Percentiles rank a stretch among this genome's conserved stretches.
Conservation (phyloP, 2,888 invertebrate genomes). For the Himalopsyche japonica region DNA sequence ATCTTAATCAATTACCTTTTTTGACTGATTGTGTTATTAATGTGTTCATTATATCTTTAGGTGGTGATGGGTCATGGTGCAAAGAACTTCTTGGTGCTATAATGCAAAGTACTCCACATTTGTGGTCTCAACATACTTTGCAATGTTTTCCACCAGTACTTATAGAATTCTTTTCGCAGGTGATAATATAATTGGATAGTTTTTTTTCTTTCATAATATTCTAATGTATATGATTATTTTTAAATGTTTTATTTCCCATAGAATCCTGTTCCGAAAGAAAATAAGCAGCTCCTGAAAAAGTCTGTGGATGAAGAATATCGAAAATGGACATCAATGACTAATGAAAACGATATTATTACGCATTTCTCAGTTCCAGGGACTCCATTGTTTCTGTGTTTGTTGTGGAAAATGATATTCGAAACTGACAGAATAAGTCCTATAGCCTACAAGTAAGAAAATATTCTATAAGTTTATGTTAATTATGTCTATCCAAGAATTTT, state of each 20-base stretch:
- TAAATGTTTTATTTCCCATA: conserved; percentile 45
- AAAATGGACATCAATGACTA: conserved; percentile 96
- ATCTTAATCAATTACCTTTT: neutral
- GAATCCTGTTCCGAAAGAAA: conserved; percentile 83
- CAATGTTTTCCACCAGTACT: conserved; percentile 89
- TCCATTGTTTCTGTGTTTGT: conserved; percentile 86
- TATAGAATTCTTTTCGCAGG: conserved; percentile 85
- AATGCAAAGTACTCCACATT: conserved; percentile 92
- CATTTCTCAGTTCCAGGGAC: conserved; percentile 95
- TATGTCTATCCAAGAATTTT: no score
- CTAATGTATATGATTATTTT: neutral
- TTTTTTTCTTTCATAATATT: neutral
- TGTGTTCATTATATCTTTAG: conserved; percentile 43
- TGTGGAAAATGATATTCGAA: conserved; percentile 96
- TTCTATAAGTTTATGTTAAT: neutral
- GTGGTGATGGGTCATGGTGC: conserved; percentile 76
- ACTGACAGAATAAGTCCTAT: conserved; percentile 91
- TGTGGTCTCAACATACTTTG: conserved; percentile 92
- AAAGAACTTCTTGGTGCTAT: conserved; percentile 87
- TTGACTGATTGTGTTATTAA: neutral
- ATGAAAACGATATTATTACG: conserved; percentile 93
- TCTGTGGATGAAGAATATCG: conserved; percentile 94
- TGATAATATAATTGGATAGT: conserved; percentile 37
- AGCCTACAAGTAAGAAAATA: conserved; percentile 77
- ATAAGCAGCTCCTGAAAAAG: conserved; percentile 88